Percentiles rank a stretch among this genome's conserved stretches.
Evolutionary conservation across 2,797 vertebrate species (phyloP).

Genomic region (Somateria mollissima): DNA sequence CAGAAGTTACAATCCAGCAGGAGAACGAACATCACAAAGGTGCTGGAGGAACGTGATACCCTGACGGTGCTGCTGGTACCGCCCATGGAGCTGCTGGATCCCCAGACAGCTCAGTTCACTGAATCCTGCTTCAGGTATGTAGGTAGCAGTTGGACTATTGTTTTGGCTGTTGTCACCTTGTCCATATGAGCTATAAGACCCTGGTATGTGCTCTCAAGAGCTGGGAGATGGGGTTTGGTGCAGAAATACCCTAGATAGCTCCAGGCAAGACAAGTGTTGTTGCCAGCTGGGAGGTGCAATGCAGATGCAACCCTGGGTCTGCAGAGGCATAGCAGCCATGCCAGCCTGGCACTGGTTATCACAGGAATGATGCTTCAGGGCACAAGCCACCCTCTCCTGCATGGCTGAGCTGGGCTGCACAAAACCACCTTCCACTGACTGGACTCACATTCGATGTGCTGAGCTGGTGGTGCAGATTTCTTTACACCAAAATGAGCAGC

Average conservation of each 20-base stretch:
- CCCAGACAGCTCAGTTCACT: too few species aligned
- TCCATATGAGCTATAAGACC: background rate
- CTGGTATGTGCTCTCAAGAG: fast-evolving
- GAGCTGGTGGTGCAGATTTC: background rate
- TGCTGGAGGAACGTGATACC: fast-evolving
- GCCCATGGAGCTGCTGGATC: background rate
- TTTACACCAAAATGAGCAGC: background rate
- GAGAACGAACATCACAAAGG: background rate
- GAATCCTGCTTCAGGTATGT: background rate
- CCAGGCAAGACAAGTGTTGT: background rate
- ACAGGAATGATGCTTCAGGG: background rate
- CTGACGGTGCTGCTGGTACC: background rate
- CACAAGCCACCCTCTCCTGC: background rate
- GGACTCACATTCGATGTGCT: fast-evolving
- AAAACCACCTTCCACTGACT: background rate
- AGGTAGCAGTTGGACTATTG: background rate
- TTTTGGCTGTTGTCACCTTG: background rate
- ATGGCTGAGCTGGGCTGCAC: background rate
- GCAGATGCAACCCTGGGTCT: fast-evolving
- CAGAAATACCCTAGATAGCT: background rate
- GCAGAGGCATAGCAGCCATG: fast-evolving
- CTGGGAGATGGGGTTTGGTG: background rate
- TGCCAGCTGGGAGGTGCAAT: fast-evolving
- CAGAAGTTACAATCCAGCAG: background rate
- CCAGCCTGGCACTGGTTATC: fast-evolving